phyloP scores from a whole-genome alignment of 2,888 invertebrate species.

The Cataglyphis livida region DNA sequence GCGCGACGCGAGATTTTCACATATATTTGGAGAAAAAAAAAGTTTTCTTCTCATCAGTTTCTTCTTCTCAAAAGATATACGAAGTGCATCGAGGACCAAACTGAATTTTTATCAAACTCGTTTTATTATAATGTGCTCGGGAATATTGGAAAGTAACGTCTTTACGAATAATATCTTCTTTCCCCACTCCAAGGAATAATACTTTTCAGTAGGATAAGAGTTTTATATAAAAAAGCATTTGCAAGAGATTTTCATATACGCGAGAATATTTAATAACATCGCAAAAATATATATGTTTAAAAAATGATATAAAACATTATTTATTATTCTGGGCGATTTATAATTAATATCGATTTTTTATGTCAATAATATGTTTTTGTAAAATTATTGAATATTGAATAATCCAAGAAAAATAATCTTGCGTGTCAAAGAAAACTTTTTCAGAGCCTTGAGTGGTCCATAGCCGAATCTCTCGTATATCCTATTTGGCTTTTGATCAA shows the following conservation, averaged over 20 bases:
- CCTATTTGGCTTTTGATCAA: conserved; percentile 70
- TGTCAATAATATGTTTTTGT: background rate
- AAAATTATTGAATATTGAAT: conserved; percentile 47
- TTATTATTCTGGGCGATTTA: background rate
- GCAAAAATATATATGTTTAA: background rate
- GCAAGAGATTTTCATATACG: background rate
- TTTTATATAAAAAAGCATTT: background rate
- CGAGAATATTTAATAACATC: background rate
- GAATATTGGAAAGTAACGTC: conserved; percentile 45
- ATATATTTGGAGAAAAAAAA: background rate
- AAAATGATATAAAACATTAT: background rate
- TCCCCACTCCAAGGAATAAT: background rate
- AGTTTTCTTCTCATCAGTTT: background rate
- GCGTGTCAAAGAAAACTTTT: conserved; percentile 27
- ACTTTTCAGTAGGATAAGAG: background rate
- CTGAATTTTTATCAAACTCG: conserved; percentile 45
- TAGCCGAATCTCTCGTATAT: conserved; percentile 54
- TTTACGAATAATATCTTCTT: conserved; percentile 41
- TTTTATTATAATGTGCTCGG: conserved; percentile 22
- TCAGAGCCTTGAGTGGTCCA: conserved; percentile 27
- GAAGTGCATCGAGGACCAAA: conserved; percentile 31
- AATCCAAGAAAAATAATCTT: conserved; percentile 3
- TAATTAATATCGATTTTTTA: background rate
- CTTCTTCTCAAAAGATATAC: background rate
- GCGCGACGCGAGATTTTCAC: conserved; percentile 11